Evolutionary conservation across 2,797 vertebrate species (phyloP).

Genomic region (Phoxinus dragarum): DNA sequence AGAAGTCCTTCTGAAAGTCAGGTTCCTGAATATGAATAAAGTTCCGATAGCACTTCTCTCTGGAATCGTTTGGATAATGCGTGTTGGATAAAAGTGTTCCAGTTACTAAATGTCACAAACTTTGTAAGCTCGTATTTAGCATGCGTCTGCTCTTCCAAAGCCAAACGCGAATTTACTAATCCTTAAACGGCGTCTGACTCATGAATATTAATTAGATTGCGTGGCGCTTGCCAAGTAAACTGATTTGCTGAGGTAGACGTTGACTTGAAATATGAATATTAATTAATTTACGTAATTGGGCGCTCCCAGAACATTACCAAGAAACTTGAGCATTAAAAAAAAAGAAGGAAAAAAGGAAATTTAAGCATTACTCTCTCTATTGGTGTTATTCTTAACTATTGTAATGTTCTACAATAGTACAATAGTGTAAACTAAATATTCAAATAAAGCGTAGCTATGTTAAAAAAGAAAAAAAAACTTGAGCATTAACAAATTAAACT

Average conservation of each 20-base stretch:
- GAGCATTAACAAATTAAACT: not conserved
- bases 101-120: constrained; percentile 15
- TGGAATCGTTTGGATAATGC: not conserved
- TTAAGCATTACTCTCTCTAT: too few species aligned
- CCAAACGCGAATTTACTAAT: not conserved
- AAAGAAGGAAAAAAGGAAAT: not conserved
- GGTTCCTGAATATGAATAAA: not conserved
- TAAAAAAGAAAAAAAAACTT: not conserved
- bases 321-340: not conserved
- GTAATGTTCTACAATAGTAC: too few species aligned
- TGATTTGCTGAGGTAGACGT: not conserved
- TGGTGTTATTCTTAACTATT: too few species aligned
- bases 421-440: too few species aligned
- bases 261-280: not conserved
- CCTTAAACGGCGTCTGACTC: not conserved
- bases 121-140: constrained; percentile 1
- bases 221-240: not conserved
- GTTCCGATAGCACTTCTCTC: not conserved
- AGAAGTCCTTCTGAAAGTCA: not conserved
- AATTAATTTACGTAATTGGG: not conserved
- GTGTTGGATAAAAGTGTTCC: not conserved
- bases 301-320: not conserved
- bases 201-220: constrained; percentile 40
- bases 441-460: too few species aligned
- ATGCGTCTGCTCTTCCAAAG: not conserved